phyloP scores from a whole-genome alignment of 2,888 invertebrate genomes.

The Alviniconcha strummeri region DNA sequence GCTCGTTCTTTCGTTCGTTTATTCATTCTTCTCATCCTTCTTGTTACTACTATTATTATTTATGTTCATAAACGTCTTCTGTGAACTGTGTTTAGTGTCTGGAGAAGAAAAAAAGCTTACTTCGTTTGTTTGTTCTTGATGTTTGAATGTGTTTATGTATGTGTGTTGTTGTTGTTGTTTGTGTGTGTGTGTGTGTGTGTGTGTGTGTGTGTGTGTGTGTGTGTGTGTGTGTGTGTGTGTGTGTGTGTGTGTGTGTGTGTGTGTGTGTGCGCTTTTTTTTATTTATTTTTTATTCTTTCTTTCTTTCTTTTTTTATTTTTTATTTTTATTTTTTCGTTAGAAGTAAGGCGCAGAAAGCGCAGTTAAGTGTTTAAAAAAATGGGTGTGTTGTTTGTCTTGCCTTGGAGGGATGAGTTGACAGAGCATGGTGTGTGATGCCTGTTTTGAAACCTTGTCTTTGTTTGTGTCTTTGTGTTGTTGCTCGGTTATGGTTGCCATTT shows the following conservation, averaged over 20 bases:
- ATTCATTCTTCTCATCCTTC: too few relatives aligned
- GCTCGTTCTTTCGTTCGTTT: background rate
- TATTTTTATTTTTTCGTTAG: too few relatives aligned
- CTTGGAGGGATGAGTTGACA: too few relatives aligned
- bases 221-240: constrained; percentile 1
- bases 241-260: background rate
- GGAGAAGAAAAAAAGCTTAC: too few relatives aligned
- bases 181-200: background rate
- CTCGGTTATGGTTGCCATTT: background rate
- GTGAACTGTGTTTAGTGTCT: too few relatives aligned
- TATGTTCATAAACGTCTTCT: background rate
- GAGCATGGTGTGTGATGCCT: too few relatives aligned
- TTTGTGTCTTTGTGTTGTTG: background rate
- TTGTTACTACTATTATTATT: constrained; percentile 21
- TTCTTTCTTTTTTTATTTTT: too few relatives aligned
- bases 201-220: constrained; percentile 1
- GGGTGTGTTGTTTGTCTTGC: too few relatives aligned
- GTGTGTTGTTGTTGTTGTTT: background rate
- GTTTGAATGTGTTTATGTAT: background rate
- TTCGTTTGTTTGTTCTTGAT: too few relatives aligned
- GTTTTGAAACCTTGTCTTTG: background rate
- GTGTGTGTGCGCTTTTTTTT: background rate
- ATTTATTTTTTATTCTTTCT: background rate
- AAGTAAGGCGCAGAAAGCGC: too few relatives aligned
- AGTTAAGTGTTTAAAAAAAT: too few relatives aligned